Conservation (phyloP, 2,797 vertebrate genomes). For the Huso huso region DNA sequence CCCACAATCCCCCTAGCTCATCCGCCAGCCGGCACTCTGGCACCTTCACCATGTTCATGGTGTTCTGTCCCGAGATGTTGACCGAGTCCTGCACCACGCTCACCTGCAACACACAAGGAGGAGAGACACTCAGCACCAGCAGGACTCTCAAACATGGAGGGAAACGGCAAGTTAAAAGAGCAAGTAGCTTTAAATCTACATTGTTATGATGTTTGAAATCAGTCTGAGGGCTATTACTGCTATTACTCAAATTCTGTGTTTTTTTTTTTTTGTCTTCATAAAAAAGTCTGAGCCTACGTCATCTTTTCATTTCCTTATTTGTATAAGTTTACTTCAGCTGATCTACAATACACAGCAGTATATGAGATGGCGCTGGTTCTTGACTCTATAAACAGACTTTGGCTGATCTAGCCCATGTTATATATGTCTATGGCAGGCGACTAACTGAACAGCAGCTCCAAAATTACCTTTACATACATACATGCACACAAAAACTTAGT, state of each 20-base stretch:
- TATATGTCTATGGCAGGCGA: too few relatives aligned
- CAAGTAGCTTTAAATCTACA: slow-evolving; percentile 4
- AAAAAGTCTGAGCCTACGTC: slow-evolving; percentile 18
- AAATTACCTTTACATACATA: too few relatives aligned
- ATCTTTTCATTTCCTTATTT: too few relatives aligned
- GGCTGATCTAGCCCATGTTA: too few relatives aligned
- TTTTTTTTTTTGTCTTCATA: slow-evolving; percentile 11
- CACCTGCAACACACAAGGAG: slow-evolving; percentile 58
- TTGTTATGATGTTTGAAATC: slow-evolving; percentile 5
- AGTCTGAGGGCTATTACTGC: slow-evolving; percentile 5
- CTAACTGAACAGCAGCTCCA: too few relatives aligned
- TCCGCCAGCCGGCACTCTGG: slow-evolving; percentile 92
- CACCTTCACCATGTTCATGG: slow-evolving; percentile 98
- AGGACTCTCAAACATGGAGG: neutral
- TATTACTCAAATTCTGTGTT: neutral
- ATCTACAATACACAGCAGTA: too few relatives aligned
- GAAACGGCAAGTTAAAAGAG: slow-evolving; percentile 4
- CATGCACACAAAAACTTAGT: too few relatives aligned
- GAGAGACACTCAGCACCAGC: slow-evolving; percentile 3
- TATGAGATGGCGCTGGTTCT: too few relatives aligned
- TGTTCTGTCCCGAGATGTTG: slow-evolving; percentile 97
- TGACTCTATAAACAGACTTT: too few relatives aligned
- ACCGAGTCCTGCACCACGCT: slow-evolving; percentile 97
- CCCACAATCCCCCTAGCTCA: slow-evolving; percentile 91
- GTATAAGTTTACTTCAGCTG: too few relatives aligned